Evolutionary conservation across 92 coral and sea anemone species (phyloP).

Genomic region (Epizoanthus scotinus): DNA sequence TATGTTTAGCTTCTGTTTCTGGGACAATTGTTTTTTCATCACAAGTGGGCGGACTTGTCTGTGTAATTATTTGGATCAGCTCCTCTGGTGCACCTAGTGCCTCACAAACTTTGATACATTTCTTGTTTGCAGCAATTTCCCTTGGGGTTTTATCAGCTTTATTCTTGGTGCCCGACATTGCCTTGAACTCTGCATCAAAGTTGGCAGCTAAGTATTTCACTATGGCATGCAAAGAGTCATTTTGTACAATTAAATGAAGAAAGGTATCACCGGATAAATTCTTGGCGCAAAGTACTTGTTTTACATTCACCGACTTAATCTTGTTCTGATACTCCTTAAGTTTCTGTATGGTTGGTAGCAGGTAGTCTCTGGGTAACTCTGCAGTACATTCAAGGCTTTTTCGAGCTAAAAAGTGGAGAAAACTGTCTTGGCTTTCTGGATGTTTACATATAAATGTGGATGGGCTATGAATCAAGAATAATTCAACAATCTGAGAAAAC

Average conservation of each 20-base stretch:
- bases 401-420: slow-evolving; percentile 36
- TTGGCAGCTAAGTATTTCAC: slow-evolving; percentile 19
- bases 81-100: slow-evolving; percentile 34
- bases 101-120: slow-evolving; percentile 29
- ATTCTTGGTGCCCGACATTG: slow-evolving; percentile 27
- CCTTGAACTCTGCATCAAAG: slow-evolving; percentile 27
- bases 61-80: slow-evolving; percentile 23
- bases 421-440: slow-evolving; percentile 16
- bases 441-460: not conserved
- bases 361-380: slow-evolving; percentile 14
- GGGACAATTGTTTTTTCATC: not conserved
- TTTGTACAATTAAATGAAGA: slow-evolving; percentile 31
- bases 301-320: not conserved
- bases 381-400: slow-evolving; percentile 6
- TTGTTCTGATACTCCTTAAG: slow-evolving; percentile 11
- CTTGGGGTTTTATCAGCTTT: slow-evolving; percentile 29
- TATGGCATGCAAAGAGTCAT: slow-evolving; percentile 1
- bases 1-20: not conserved
- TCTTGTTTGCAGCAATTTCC: slow-evolving; percentile 29
- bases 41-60: not conserved
- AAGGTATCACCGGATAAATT: slow-evolving; percentile 27
- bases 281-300: slow-evolving; percentile 22
- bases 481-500: slow-evolving; percentile 15
- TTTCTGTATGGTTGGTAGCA: slow-evolving; percentile 27
- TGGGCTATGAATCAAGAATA: slow-evolving; percentile 13